Evolutionary conservation across 2,888 invertebrate genomes (phyloP), one percentile per base, ranked within the genome.

Genomic region (Ennomos quercinarius): DNA sequence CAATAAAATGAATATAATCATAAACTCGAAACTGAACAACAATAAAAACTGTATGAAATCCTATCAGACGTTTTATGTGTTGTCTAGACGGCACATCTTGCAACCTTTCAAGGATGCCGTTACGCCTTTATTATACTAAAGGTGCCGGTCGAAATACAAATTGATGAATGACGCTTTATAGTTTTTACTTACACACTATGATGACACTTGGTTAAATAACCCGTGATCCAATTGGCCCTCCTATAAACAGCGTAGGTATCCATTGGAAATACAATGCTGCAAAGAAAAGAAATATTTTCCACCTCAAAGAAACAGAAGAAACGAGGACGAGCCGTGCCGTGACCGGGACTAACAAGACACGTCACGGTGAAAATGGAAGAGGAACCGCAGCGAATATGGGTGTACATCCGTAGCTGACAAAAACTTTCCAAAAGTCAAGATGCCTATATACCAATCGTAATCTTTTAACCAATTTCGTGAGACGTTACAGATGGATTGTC

Each of bases 401-500:
- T 27, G 40, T 27, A 35, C 8, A n/a, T 46, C 40, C 34, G 13
- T 13, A 2, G 34, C 27, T 17, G 36, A 54, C 43, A 43, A 48
- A n/a, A 39, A 56, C 56, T 56, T 56, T 56, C 41, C 54, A 42
- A 56, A 42, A 45, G n/a, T n/a, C n/a, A n/a, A n/a, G 17, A 40
- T 35, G 35, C 27, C 27, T 27, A 11, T 12, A 46, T 9, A 39
- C 11, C 17, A 8, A 13, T 36, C 37, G 13, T 39, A 40, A 45
- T 17, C 40, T 35, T 10, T 45, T 1, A 43, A 35, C n/a, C 17
- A 38, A 51, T 43, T 4, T 42, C 17, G 10, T 10, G 10, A 4
- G 13, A 13, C 27, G 27, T 27, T 27, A 27, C 27, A 6, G 6
- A 27, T 27, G 27, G 6, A 27, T 27, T 4, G 27, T 27, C 27